Conservation (phyloP, 2,888 invertebrate species). For the Petrolisthes cinctipes region DNA sequence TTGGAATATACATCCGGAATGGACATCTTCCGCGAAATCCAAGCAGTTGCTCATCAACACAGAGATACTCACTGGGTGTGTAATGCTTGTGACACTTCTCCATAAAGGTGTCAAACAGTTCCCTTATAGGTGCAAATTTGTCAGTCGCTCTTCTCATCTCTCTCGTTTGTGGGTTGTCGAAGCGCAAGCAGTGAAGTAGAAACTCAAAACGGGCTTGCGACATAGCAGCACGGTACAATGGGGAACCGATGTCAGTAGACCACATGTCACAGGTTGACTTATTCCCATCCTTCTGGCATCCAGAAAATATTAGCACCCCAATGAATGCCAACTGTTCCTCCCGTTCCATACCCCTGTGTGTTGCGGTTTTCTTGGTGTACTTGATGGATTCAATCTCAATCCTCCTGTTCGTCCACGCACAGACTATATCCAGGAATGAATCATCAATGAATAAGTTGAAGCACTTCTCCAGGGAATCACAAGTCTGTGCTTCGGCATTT, state of each 20-base stretch:
- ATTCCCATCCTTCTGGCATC: constrained; percentile 42
- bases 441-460: constrained; percentile 40
- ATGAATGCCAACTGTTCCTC: constrained; percentile 25
- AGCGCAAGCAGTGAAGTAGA: constrained; percentile 25
- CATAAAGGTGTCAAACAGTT: constrained; percentile 59
- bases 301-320: constrained; percentile 38
- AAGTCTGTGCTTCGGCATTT: constrained; percentile 26
- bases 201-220: constrained; percentile 38
- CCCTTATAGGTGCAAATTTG: constrained; percentile 36
- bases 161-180: constrained; percentile 33
- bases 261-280: constrained; percentile 42
- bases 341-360: constrained; percentile 28
- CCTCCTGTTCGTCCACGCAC: constrained; percentile 25
- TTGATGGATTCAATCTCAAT: constrained; percentile 31
- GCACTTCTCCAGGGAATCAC: constrained; percentile 38
- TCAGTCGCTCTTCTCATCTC: constrained; percentile 24
- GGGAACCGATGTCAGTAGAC: constrained; percentile 24
- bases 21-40: constrained; percentile 66
- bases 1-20: constrained; percentile 67
- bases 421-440: constrained; percentile 32
- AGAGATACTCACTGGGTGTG: constrained; percentile 63
- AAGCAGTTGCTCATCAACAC: constrained; percentile 68
- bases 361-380: constrained; percentile 35
- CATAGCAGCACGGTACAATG: constrained; percentile 42
- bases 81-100: constrained; percentile 66